These are phyloP conservation scores for Pungitius pungitius DNA, from an alignment of 2,113 vertebrate species.

Conservation along the genomic window DNA sequence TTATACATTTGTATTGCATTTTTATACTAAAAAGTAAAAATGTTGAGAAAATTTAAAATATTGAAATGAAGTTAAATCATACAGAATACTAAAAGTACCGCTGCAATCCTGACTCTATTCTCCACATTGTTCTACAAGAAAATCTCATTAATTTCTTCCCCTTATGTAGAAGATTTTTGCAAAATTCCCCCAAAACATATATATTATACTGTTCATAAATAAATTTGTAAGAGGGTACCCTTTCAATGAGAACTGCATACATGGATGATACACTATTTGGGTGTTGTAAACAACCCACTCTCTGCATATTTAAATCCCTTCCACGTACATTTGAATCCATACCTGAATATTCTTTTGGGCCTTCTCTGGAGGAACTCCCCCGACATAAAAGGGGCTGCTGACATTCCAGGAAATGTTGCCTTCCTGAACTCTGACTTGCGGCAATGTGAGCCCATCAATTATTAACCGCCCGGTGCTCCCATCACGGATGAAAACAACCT, in stretches of 20 bases:
- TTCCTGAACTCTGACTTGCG: constrained; percentile 81
- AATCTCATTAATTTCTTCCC: background rate
- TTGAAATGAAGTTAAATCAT: too few relatives aligned
- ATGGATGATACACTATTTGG: background rate
- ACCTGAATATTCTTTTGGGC: constrained; percentile 89
- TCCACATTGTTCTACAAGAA: background rate
- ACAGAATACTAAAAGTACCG: too few relatives aligned
- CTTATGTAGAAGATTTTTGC: background rate
- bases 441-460: constrained; percentile 86
- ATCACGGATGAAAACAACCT: constrained; percentile 88
- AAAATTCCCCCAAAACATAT: background rate
- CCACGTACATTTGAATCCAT: background rate
- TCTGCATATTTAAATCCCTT: constrained; percentile 5
- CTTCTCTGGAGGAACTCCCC: constrained; percentile 88
- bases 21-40: background rate
- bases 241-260: background rate
- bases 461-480: constrained; percentile 85
- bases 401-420: constrained; percentile 79
- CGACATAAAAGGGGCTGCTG: constrained; percentile 86
- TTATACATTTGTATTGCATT: too few relatives aligned
- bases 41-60: background rate
- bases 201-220: background rate
- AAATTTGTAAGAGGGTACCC: background rate
- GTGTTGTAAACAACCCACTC: background rate
- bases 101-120: background rate